phyloP scores from a whole-genome alignment of 2,888 invertebrate genomes.

The Tuta absoluta region DNA sequence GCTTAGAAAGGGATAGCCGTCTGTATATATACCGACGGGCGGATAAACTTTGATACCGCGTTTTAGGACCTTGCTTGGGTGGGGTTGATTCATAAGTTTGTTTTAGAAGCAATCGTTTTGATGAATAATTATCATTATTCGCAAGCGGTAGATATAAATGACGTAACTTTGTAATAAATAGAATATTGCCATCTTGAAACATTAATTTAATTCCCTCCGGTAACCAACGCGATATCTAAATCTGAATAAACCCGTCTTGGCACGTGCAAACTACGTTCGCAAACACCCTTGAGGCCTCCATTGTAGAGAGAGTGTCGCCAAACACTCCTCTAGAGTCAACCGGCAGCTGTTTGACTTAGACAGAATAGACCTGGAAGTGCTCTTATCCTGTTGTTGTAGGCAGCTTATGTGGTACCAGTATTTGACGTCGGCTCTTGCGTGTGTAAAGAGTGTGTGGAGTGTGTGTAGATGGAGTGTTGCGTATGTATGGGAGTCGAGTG shows the following conservation, averaged over 20 bases:
- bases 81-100: not conserved
- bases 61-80: not conserved
- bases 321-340: conserved; percentile 56
- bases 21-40: not conserved
- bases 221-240: conserved; percentile 10
- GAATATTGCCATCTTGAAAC: not conserved
- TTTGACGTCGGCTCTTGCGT: conserved; percentile 34
- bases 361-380: conserved; percentile 59
- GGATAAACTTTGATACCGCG: conserved; percentile 1
- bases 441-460: too few species aligned
- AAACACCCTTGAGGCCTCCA: conserved; percentile 31
- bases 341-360: conserved; percentile 57
- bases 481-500: not conserved
- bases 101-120: too few species aligned
- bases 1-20: not conserved
- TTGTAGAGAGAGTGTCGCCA: conserved; percentile 61
- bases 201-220: not conserved
- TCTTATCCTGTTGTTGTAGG: conserved; percentile 44
- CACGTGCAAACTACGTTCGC: conserved; percentile 26
- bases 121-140: too few species aligned
- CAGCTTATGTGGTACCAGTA: conserved; percentile 37
- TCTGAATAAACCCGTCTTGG: conserved; percentile 24
- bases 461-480: not conserved
- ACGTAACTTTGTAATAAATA: not conserved
- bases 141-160: not conserved